Conservation (phyloP, 2,113 vertebrate genomes). For the Odontesthes bonariensis region DNA sequence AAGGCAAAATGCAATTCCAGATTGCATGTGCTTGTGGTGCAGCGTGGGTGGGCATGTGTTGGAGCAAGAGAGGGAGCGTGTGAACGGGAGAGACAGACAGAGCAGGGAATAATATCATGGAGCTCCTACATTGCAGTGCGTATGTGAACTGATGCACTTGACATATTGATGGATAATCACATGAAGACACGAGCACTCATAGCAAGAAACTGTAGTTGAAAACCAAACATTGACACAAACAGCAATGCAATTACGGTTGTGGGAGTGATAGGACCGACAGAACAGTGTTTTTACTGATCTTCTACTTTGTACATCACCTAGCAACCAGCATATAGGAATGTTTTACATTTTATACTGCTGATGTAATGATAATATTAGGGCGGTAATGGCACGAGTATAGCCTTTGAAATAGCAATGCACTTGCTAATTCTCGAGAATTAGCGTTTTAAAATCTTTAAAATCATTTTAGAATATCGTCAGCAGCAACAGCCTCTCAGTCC, state of each 20-base stretch:
- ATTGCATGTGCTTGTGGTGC: constrained; percentile 70
- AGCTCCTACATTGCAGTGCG: constrained; percentile 24
- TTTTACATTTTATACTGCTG: not conserved
- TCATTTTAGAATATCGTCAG: not conserved
- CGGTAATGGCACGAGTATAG: not conserved
- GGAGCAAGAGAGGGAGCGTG: constrained; percentile 50
- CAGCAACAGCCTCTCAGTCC: no score
- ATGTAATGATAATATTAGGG: not conserved
- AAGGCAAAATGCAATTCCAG: constrained; percentile 65
- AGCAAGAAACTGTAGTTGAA: constrained; percentile 21
- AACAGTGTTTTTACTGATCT: not conserved
- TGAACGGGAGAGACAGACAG: constrained; percentile 22
- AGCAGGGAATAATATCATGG: constrained; percentile 34
- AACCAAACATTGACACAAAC: constrained; percentile 25
- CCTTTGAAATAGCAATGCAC: not conserved
- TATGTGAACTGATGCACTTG: constrained; percentile 38
- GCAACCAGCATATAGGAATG: constrained; percentile 54
- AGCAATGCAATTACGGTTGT: constrained; percentile 37
- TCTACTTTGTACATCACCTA: constrained; percentile 54
- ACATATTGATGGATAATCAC: constrained; percentile 36
- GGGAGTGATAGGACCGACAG: not conserved
- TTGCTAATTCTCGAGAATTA: no score
- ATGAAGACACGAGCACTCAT: constrained; percentile 1
- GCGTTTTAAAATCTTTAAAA: no score
- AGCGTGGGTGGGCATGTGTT: constrained; percentile 73